Evolutionary conservation across 2,113 vertebrate species (phyloP).

Genomic region (Cyphomyrus discorhynchus): DNA sequence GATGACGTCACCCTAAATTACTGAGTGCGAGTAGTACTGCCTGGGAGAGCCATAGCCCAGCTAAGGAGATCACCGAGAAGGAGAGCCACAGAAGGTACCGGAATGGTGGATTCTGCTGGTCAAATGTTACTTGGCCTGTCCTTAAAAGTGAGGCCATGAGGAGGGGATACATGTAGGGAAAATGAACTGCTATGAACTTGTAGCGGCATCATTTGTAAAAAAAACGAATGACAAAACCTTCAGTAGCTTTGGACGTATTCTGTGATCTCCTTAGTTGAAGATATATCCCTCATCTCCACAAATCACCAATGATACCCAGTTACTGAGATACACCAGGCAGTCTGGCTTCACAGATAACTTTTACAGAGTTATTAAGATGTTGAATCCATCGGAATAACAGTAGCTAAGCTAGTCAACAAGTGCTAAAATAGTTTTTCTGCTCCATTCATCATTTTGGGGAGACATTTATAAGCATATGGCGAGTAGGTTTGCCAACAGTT

Average conservation of each 20-base stretch:
- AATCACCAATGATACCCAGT: not conserved
- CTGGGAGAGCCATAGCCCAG: not conserved
- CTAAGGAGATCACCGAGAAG: not conserved
- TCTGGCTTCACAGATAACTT: not conserved
- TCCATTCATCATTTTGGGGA: not conserved
- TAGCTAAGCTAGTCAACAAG: not conserved
- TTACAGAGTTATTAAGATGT: not conserved
- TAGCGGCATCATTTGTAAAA: not conserved
- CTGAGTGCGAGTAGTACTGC: not conserved
- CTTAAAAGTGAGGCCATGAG: not conserved
- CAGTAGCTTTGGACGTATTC: not conserved
- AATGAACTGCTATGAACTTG: not conserved
- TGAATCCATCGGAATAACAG: not conserved
- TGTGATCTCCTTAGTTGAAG: not conserved
- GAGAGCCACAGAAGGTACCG: not conserved
- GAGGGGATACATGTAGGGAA: not conserved
- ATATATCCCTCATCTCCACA: not conserved
- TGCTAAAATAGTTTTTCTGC: not conserved
- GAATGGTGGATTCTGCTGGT: not conserved
- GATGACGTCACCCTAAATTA: not conserved
- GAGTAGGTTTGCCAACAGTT: not conserved
- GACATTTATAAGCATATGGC: not conserved
- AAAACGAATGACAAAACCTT: not conserved
- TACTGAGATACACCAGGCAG: not conserved
- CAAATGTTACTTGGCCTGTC: not conserved